A percentile compares a stretch with the other conserved stretches of the same genome.
Conservation (phyloP, 2,888 invertebrate species). For the Lasioglossum villosulum region DNA sequence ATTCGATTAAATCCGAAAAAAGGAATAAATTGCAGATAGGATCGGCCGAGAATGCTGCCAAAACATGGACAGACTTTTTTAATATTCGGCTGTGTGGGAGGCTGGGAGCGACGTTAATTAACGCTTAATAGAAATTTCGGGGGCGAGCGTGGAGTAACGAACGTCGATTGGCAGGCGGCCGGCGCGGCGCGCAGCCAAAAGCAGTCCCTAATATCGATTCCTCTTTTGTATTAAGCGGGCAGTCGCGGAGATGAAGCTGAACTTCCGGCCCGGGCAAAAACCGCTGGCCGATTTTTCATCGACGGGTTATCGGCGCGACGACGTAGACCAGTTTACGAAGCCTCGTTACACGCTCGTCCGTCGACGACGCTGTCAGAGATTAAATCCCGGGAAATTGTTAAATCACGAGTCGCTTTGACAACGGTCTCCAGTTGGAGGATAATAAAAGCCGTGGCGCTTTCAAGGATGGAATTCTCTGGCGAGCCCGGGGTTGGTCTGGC, state of each 20-base stretch:
- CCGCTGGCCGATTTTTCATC: conserved; percentile 15
- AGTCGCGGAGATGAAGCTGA: conserved; percentile 33
- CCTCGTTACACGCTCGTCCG: conserved; percentile 35
- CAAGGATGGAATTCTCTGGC: conserved; percentile 41
- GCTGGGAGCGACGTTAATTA: conserved; percentile 30
- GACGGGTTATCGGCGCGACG: conserved; percentile 23
- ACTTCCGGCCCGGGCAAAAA: conserved; percentile 28
- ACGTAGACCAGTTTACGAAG: conserved; percentile 20
- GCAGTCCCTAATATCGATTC: conserved; percentile 46
- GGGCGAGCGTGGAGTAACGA: conserved; percentile 14
- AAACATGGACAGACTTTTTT: background rate
- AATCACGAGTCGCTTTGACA: conserved; percentile 58
- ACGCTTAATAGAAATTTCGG: conserved; percentile 55
- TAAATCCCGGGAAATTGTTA: conserved; percentile 62
- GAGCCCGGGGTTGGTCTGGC: conserved; percentile 18
- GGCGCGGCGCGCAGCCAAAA: conserved; percentile 21
- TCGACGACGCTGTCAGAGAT: conserved; percentile 33
- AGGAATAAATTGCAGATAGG: background rate
- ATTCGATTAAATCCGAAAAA: background rate
- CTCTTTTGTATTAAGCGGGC: conserved; percentile 37
- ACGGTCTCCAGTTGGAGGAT: conserved; percentile 26
- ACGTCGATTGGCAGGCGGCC: conserved; percentile 27
- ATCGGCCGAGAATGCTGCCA: background rate
- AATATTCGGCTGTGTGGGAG: conserved; percentile 3
- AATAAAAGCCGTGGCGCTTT: conserved; percentile 56